Evolutionary conservation across 2,888 invertebrate genomes (phyloP).

Genomic region (Athalia rosae): DNA sequence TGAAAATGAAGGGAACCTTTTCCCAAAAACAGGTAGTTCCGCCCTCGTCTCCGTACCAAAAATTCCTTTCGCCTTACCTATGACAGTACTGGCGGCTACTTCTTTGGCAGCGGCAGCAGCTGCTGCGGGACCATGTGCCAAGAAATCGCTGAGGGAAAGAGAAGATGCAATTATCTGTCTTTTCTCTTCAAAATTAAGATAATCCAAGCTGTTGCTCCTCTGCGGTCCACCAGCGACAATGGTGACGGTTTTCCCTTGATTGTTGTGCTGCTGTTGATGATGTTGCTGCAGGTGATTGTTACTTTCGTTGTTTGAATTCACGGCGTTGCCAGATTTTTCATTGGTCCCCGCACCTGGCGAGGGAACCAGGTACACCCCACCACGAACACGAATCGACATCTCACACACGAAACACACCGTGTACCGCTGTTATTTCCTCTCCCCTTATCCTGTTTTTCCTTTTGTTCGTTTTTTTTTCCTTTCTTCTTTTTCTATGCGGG

Average conservation of each 20-base stretch:
- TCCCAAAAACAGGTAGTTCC: background rate
- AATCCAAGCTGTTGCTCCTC: constrained; percentile 89
- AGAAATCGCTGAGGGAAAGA: constrained; percentile 89
- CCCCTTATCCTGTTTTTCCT: background rate
- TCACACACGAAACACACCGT: constrained; percentile 42
- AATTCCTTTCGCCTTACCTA: constrained; percentile 62
- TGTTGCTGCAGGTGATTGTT: constrained; percentile 54
- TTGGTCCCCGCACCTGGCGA: constrained; percentile 59
- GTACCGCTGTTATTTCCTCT: background rate
- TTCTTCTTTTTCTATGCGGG: too few species aligned
- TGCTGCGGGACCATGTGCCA: constrained; percentile 81
- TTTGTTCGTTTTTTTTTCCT: background rate
- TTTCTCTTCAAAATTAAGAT: constrained; percentile 94
- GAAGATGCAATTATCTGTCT: constrained; percentile 92
- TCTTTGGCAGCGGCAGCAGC: constrained; percentile 74
- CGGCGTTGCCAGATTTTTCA: constrained; percentile 51
- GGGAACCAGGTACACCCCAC: constrained; percentile 71
- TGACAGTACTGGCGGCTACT: constrained; percentile 74
- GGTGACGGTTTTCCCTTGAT: constrained; percentile 75
- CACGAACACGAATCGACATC: constrained; percentile 72
- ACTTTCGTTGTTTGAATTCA: constrained; percentile 54
- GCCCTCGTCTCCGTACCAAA: background rate
- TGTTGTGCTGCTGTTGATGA: constrained; percentile 50
- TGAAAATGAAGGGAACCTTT: background rate
- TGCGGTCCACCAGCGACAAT: constrained; percentile 80